phyloP scores from a whole-genome alignment of 2,113 vertebrate species.

The Gambusia holbrooki region DNA sequence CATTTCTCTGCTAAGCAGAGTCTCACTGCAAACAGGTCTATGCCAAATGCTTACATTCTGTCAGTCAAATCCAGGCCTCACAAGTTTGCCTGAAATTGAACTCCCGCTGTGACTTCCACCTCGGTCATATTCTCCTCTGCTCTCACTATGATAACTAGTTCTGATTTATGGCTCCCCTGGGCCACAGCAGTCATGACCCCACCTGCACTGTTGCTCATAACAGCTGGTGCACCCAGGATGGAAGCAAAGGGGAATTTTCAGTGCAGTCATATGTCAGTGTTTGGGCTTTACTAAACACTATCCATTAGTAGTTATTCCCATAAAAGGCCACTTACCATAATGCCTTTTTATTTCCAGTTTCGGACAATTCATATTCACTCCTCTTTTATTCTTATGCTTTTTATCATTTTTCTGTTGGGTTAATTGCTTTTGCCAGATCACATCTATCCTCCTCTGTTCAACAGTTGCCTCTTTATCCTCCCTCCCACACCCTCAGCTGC shows the following conservation, averaged over 20 bases:
- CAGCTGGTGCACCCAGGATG: conserved; percentile 56
- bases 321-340: conserved; percentile 4
- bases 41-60: not conserved
- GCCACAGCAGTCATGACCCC: conserved; percentile 58
- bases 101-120: conserved; percentile 36
- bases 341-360: conserved; percentile 13
- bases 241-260: conserved; percentile 5
- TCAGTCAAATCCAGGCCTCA: not conserved
- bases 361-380: conserved; percentile 41
- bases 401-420: conserved; percentile 38
- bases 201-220: conserved; percentile 53
- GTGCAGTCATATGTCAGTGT: conserved; percentile 30
- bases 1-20: not conserved
- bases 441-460: conserved; percentile 46
- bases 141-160: conserved; percentile 47
- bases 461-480: conserved; percentile 64
- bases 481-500: conserved; percentile 63
- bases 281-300: conserved; percentile 17
- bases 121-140: conserved; percentile 34
- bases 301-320: conserved; percentile 7
- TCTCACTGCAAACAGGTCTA: not conserved
- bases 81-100: not conserved
- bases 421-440: conserved; percentile 51
- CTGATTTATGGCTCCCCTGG: conserved; percentile 62
- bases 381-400: conserved; percentile 15